phyloP scores from a whole-genome alignment of 2,797 vertebrate genomes.

The Selene dorsalis region DNA sequence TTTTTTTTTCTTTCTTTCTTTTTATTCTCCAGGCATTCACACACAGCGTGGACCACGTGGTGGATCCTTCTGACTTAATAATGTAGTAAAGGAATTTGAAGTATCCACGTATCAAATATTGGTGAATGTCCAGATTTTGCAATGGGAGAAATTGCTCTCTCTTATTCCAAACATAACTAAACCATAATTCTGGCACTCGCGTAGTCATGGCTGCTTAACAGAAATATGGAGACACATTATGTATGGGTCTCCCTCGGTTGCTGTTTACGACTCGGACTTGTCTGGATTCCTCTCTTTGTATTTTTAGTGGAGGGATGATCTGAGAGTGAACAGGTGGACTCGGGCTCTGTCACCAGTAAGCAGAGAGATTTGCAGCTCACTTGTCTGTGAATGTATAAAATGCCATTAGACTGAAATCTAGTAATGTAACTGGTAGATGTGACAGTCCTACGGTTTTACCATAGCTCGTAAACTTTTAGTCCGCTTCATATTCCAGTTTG shows the following conservation, averaged over 20 bases:
- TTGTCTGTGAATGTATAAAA: constrained; percentile 60
- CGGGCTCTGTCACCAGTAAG: constrained; percentile 46
- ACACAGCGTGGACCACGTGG: constrained; percentile 12
- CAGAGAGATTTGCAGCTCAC: constrained; percentile 49
- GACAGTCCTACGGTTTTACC: constrained; percentile 14
- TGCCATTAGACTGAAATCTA: constrained; percentile 38
- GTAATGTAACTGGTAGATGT: constrained; percentile 19
- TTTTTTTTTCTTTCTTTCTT: background rate
- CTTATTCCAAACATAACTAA: constrained; percentile 29
- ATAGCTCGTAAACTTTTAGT: constrained; percentile 25
- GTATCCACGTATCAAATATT: background rate
- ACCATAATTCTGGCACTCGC: constrained; percentile 40
- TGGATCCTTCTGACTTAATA: constrained; percentile 12
- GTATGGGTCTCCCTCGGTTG: constrained; percentile 41
- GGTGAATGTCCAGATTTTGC: background rate
- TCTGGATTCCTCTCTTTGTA: constrained; percentile 71
- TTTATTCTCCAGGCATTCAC: background rate
- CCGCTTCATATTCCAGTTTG: background rate
- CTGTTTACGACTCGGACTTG: constrained; percentile 70
- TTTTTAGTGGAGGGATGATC: constrained; percentile 76
- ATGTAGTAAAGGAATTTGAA: background rate
- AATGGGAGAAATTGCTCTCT: constrained; percentile 7
- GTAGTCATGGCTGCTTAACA: constrained; percentile 55
- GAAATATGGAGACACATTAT: constrained; percentile 46
- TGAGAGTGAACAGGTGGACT: constrained; percentile 75